phyloP scores from a whole-genome alignment of 2,113 vertebrate species.

The Aphelocoma coerulescens region DNA sequence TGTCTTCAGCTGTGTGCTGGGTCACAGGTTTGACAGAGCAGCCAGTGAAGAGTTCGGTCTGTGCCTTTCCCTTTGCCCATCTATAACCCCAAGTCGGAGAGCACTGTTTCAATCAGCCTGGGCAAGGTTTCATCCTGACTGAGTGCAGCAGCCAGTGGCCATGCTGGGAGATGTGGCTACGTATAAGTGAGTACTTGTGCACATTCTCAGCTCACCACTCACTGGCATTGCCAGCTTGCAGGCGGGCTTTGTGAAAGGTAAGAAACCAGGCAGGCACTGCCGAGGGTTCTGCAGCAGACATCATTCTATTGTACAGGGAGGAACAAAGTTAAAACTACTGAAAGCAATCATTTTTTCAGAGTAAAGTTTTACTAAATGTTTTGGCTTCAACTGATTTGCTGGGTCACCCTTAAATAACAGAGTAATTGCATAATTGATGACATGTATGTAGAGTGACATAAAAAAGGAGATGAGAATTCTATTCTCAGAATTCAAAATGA shows the following conservation, averaged over 20 bases:
- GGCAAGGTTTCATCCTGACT: neutral
- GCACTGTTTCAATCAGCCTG: neutral
- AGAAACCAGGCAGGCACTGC: neutral
- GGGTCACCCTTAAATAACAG: rapidly evolving
- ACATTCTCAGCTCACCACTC: neutral
- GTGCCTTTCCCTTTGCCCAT: neutral
- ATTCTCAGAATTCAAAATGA: neutral
- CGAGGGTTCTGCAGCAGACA: neutral
- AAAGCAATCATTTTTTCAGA: neutral
- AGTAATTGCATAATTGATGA: neutral
- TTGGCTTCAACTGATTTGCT: neutral
- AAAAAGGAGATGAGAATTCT: neutral
- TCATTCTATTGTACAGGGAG: neutral
- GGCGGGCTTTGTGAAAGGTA: neutral
- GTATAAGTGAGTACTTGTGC: neutral
- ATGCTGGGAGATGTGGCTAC: neutral
- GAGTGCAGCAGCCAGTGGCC: neutral
- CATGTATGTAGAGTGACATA: neutral
- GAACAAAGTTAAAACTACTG: neutral
- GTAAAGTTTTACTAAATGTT: neutral
- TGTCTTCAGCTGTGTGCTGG: neutral
- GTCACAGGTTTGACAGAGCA: neutral
- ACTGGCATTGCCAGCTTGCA: neutral
- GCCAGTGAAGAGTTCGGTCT: neutral
- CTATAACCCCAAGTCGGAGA: neutral